phyloP scores from a whole-genome alignment of 64 coral and sea anemone genomes.

The Stylophora pistillata region DNA sequence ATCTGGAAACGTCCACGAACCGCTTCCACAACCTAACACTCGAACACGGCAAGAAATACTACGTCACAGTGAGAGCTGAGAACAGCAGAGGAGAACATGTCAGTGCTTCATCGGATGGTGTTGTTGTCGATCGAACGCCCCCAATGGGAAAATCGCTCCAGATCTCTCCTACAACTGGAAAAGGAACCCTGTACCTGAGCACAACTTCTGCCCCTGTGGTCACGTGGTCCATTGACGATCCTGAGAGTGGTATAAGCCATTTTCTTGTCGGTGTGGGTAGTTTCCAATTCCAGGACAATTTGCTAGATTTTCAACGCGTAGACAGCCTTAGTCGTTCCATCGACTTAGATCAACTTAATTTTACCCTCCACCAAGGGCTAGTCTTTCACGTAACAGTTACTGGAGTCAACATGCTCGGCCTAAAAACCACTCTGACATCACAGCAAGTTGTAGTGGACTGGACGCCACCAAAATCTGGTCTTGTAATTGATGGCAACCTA shows the following conservation, averaged over 20 bases:
- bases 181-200: constrained; percentile 66
- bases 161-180: constrained; percentile 62
- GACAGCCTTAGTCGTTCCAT: constrained; percentile 66
- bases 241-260: constrained; percentile 75
- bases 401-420: constrained; percentile 75
- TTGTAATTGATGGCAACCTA: constrained; percentile 71
- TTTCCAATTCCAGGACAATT: constrained; percentile 76
- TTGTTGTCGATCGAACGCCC: constrained; percentile 75
- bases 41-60: constrained; percentile 74
- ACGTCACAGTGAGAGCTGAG: constrained; percentile 78
- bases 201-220: constrained; percentile 75
- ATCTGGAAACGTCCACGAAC: constrained; percentile 52
- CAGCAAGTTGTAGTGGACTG: constrained; percentile 80
- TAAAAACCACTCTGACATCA: constrained; percentile 59
- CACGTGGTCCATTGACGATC: constrained; percentile 82
- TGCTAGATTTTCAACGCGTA: constrained; percentile 35
- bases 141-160: constrained; percentile 54
- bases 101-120: constrained; percentile 80
- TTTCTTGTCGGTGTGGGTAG: constrained; percentile 76
- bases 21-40: constrained; percentile 89
- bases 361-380: constrained; percentile 71
- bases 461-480: constrained; percentile 71
- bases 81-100: constrained; percentile 80
- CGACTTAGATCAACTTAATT: constrained; percentile 78
- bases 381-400: constrained; percentile 78